Percentiles rank a stretch among this genome's conserved stretches.
phyloP scores from a whole-genome alignment of 2,113 vertebrate species.

The Colinus virginianus region DNA sequence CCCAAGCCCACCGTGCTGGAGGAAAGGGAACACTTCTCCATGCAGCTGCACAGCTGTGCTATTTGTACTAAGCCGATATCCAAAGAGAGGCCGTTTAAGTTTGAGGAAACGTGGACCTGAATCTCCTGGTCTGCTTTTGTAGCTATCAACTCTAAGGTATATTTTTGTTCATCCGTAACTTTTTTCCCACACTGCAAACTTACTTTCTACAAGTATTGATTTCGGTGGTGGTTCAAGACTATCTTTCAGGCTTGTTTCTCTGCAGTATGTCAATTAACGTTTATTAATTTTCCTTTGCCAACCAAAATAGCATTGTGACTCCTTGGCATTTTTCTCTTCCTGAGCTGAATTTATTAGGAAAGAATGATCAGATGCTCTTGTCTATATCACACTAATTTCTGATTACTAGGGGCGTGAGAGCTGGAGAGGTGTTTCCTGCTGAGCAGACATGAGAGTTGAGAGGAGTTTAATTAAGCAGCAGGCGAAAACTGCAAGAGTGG shows the following conservation, averaged over 20 bases:
- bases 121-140: neutral
- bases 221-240: neutral
- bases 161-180: neutral
- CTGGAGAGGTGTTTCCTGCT: neutral
- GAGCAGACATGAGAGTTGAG: neutral
- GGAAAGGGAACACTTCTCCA: neutral
- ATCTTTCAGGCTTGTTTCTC: neutral
- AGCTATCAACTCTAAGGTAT: neutral
- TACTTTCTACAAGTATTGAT: neutral
- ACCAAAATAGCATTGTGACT: neutral
- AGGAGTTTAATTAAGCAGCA: conserved; percentile 7
- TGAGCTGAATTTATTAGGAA: neutral
- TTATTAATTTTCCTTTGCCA: neutral
- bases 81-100: neutral
- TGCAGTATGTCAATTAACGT: neutral
- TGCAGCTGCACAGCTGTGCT: neutral
- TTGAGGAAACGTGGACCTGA: accelerated
- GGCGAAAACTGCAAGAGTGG: neutral
- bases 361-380: neutral
- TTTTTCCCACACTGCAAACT: neutral
- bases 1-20: neutral
- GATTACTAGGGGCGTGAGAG: neutral
- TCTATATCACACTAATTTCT: neutral
- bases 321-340: neutral
- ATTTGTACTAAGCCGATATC: accelerated